Evolutionary conservation across 2,797 vertebrate genomes (phyloP), one percentile per base, ranked within the genome.

Genomic region (Pteronotus mesoamericanus): DNA sequence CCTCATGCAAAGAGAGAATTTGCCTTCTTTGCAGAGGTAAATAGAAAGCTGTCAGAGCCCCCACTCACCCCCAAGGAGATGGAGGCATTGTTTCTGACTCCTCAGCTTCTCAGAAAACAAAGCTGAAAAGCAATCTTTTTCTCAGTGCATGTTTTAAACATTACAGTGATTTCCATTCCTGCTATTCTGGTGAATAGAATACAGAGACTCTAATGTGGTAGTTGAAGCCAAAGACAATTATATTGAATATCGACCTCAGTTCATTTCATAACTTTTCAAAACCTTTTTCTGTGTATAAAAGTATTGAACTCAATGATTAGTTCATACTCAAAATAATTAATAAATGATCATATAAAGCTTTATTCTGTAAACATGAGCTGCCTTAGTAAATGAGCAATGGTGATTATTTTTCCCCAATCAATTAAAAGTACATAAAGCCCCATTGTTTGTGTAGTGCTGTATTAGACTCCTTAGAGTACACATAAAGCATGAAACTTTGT

Each of bases 331-430:
- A 89, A 92, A 77, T 85, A 90, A 94, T 68, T 72, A 89, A 84
- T 59, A 80, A 83, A 51, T 93, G 46, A 51, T 93, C 85, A 26
- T 90, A 15, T 71, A 61, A 71, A 69, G 4, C 18, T 89, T 74
- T 84, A 74, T 85, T 57, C 57, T 69, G 4, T 55, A 89, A 93
- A 86, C 74, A 75, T 84, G 34, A 74, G 24, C 6, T 66, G 34
- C 55, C 39, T 22, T 6, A 21, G 29, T 37, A 90, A 93, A 61
- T 91, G 53, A 94, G 55, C 29, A 95, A 26, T 34, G 26, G n/a
- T 69, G 44, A 92, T 93, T 85, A 71, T 72, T 89, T 96, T 94
- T 66, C 24, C 9, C 9, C 39, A 80, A 57, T 77, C 53, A 94
- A n/a, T 80, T 75, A 91, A 79, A 68, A 71, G 55, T 80, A 74